phyloP scores from a whole-genome alignment of 2,888 invertebrate genomes.

The Limulus polyphemus region DNA sequence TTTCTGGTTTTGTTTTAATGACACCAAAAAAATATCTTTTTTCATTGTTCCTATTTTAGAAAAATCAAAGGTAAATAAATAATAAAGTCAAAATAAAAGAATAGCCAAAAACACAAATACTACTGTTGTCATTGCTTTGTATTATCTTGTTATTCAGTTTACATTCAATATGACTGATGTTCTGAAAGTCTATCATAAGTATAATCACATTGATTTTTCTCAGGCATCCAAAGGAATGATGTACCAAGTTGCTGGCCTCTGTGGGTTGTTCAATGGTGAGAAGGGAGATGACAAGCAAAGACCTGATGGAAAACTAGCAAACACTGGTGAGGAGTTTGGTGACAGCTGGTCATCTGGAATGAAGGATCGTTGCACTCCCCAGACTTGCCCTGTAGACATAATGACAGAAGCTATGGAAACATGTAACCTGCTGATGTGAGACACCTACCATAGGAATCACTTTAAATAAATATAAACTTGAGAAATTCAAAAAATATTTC shows the following conservation, averaged over 20 bases:
- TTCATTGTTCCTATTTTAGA: too few species aligned
- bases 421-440: slow-evolving; percentile 54
- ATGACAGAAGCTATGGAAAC: slow-evolving; percentile 53
- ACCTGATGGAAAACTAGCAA: slow-evolving; percentile 51
- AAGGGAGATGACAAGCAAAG: slow-evolving; percentile 54
- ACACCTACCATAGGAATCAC: too few species aligned
- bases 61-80: too few species aligned
- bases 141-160: neutral
- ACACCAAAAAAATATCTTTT: too few species aligned
- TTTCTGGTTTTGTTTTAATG: neutral
- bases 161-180: too few species aligned
- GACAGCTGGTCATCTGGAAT: slow-evolving; percentile 49
- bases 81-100: neutral
- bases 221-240: slow-evolving; percentile 48
- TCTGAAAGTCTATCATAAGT: too few species aligned
- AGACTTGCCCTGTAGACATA: slow-evolving; percentile 47
- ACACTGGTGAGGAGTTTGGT: slow-evolving; percentile 57
- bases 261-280: slow-evolving; percentile 59
- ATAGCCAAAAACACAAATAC: slow-evolving; percentile 1
- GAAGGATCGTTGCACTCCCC: slow-evolving; percentile 42
- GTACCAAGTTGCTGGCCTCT: slow-evolving; percentile 59
- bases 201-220: slow-evolving; percentile 4
- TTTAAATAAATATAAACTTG: too few species aligned
- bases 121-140: neutral
- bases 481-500: too few species aligned